Percentiles rank a stretch among this genome's conserved stretches.
These are phyloP conservation scores for Homarus gammarus DNA, from an alignment of 2,888 invertebrate species.

Conservation along the genomic window DNA sequence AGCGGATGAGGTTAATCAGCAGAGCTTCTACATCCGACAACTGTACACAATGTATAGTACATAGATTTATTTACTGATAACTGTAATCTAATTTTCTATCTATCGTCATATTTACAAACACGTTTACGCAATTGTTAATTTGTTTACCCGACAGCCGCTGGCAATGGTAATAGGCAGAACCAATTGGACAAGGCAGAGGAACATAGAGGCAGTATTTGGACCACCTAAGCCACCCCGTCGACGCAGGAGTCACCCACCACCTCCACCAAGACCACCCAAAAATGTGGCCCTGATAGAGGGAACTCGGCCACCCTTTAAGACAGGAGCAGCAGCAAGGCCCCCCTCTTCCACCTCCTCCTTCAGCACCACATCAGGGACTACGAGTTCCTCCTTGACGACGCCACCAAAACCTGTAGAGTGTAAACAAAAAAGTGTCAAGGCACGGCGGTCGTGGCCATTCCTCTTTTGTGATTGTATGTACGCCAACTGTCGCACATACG, in stretches of 20 bases:
- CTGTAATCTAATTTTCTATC: not conserved
- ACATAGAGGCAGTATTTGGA: slow-evolving; percentile 49
- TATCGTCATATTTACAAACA: not conserved
- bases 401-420: not conserved
- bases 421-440: not conserved
- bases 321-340: not conserved
- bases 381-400: slow-evolving; percentile 19
- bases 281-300: not conserved
- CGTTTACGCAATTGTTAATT: not conserved
- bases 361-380: slow-evolving; percentile 26
- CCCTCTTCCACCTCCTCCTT: slow-evolving; percentile 47
- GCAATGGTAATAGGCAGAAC: slow-evolving; percentile 8
- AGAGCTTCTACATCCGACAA: no score
- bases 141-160: slow-evolving; percentile 29
- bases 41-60: no score
- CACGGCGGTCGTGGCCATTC: slow-evolving; percentile 58
- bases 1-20: no score
- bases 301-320: not conserved
- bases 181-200: not conserved
- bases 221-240: slow-evolving; percentile 51
- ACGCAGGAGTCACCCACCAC: slow-evolving; percentile 26
- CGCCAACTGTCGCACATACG: slow-evolving; percentile 55
- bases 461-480: slow-evolving; percentile 61
- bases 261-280: slow-evolving; percentile 56
- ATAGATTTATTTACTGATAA: no score